Percentiles rank a stretch among this genome's conserved stretches.
Evolutionary conservation across 1,140 invertebrate genomes (phyloP).

Genomic region (Dolichoris vasculosae): DNA sequence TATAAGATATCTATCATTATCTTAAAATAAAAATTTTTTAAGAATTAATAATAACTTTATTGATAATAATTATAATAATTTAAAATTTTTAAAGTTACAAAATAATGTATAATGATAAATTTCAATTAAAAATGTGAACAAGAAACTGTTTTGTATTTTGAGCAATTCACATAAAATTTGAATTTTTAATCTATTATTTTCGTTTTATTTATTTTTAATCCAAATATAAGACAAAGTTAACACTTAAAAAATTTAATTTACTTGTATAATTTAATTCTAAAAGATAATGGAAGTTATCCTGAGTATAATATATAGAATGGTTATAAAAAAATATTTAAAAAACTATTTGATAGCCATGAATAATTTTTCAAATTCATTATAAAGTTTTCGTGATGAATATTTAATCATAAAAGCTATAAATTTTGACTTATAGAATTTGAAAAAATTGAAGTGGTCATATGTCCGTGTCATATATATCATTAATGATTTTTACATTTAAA

Average conservation of each 20-base stretch:
- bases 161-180: background rate
- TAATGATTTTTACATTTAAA: too few species aligned
- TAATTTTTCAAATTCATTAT: too few species aligned
- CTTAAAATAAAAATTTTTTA: background rate
- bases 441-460: too few species aligned
- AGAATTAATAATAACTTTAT: background rate
- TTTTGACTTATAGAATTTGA: too few species aligned
- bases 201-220: background rate
- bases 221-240: background rate
- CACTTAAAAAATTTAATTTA: background rate
- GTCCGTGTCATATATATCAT: too few species aligned
- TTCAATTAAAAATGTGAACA: background rate
- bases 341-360: too few species aligned
- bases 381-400: too few species aligned
- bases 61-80: too few species aligned
- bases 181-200: background rate
- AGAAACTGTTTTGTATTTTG: background rate
- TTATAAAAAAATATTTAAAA: background rate
- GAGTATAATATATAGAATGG: background rate
- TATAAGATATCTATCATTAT: background rate
- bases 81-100: background rate
- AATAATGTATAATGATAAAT: background rate
- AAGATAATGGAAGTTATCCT: background rate
- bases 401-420: too few species aligned
- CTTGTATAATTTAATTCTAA: background rate